Conservation (phyloP, 2,113 vertebrate genomes). For the Menura novaehollandiae region DNA sequence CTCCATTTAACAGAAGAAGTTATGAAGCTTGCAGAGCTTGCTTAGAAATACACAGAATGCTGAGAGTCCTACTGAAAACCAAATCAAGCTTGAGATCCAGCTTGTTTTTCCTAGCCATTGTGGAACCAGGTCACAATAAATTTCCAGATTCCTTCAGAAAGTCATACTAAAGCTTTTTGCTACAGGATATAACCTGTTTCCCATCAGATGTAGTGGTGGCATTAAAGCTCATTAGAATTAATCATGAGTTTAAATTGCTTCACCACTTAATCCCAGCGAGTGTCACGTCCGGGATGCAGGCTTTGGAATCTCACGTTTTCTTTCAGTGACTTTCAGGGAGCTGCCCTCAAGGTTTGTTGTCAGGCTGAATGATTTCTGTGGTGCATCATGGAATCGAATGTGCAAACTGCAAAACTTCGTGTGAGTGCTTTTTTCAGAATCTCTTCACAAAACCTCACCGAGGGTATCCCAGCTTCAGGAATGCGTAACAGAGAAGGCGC, state of each 20-base stretch:
- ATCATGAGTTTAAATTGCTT: background rate
- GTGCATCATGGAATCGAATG: fast-evolving
- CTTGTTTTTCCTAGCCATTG: background rate
- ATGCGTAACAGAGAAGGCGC: background rate
- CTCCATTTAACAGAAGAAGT: background rate
- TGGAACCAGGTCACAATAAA: background rate
- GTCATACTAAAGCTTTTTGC: background rate
- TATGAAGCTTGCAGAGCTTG: background rate
- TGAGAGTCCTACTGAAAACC: background rate
- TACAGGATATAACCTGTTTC: background rate
- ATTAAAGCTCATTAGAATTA: background rate
- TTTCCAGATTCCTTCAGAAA: background rate
- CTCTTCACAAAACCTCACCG: background rate
- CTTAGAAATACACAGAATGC: background rate
- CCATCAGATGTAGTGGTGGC: background rate
- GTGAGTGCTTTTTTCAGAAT: background rate
- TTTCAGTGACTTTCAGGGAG: background rate
- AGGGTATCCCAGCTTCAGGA: background rate
- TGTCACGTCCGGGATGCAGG: background rate
- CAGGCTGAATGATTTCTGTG: background rate
- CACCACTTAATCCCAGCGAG: background rate
- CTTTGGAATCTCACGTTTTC: background rate
- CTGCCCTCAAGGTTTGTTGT: background rate
- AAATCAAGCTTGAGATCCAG: background rate
- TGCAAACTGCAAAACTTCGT: background rate